These are phyloP conservation scores for Saguinus imperator DNA, from an alignment of 2,113 vertebrate genomes.

Conservation along the genomic window DNA sequence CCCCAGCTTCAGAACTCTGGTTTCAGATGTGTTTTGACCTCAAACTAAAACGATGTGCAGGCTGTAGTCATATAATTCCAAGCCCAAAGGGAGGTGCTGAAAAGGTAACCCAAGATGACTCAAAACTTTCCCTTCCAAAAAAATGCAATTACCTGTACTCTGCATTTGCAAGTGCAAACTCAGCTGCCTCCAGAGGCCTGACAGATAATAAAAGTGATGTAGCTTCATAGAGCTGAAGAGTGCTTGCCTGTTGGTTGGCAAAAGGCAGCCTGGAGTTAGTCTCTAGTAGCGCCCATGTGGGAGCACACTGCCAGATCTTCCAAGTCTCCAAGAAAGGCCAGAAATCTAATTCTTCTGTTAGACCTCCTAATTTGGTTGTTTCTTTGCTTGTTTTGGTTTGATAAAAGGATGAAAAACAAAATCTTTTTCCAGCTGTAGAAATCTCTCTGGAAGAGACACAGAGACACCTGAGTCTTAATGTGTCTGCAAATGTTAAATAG, in stretches of 20 bases:
- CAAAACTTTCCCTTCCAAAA: not conserved
- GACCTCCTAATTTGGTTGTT: not conserved
- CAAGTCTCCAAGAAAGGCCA: not conserved
- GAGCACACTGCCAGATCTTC: not conserved
- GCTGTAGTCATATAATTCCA: not conserved
- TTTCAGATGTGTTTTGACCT: not conserved
- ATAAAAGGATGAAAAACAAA: too few species aligned
- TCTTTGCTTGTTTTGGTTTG: not conserved
- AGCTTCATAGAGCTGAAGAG: not conserved
- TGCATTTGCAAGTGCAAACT: not conserved
- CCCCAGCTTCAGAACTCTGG: not conserved
- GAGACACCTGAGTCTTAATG: too few species aligned
- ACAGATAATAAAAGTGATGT: not conserved
- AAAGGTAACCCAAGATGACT: not conserved
- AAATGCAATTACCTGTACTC: not conserved
- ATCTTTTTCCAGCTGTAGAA: too few species aligned
- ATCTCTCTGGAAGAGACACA: too few species aligned
- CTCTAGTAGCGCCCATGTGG: rapidly evolving
- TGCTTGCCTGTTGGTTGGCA: rapidly evolving
- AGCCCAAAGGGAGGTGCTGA: not conserved
- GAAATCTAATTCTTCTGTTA: not conserved
- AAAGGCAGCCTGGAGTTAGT: not conserved
- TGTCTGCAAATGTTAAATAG: too few species aligned
- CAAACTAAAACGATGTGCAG: too few species aligned
- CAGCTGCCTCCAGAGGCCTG: not conserved